Base-by-base conservation (phyloP, 2,888 invertebrate species). In the Chrysolina americana region DNA sequence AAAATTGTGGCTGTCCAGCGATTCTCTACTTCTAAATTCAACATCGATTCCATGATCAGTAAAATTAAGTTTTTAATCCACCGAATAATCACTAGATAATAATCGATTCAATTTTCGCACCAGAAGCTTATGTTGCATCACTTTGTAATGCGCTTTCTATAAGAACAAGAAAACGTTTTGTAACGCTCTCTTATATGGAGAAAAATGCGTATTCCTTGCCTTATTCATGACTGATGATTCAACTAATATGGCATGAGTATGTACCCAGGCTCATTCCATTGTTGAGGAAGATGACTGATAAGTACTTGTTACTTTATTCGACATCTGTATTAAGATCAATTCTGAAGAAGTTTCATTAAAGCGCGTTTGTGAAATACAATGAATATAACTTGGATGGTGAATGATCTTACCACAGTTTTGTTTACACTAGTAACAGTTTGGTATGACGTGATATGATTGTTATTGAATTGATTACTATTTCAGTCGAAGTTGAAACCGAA, bases 141-240 rank as follows among this genome's bases (percentile, higher is more conserved):
- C 36, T 28, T n/a, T 59, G 28, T 36, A 36, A 59, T n/a, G 23
- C 59, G 36, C 59, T 59, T 59, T 59, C 28, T 59, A 28, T 59
- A 36, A 5, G 15, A n/a, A 59, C n/a, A 28, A 13, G 15, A 28
- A 59, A 59, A 28, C 28, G 36, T 59, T 59, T 59, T 36, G 28
- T 59, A 59, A 59, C 28, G 5, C 5, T 50, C 15, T 28, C 23
- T 59, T 13, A 59, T 59, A 59, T 13, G 59, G 59, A 28, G 13
- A 59, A 59, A 59, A 36, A 28, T 15, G 59, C 28, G 59, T n/a
- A 28, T 59, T 36, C 36, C 11, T 21, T 59, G 59, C 36, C 59
- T 59, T 59, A 59, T 59, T 9, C 28, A 59, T 59, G 59, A 59
- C 28, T n/a, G 2, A 59, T 36, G 23, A 59, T 36, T 17, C 13